Evolutionary conservation across 2,888 invertebrate genomes (phyloP), one percentile per base, ranked within the genome.

Genomic region (Pseudanteris insignis): DNA sequence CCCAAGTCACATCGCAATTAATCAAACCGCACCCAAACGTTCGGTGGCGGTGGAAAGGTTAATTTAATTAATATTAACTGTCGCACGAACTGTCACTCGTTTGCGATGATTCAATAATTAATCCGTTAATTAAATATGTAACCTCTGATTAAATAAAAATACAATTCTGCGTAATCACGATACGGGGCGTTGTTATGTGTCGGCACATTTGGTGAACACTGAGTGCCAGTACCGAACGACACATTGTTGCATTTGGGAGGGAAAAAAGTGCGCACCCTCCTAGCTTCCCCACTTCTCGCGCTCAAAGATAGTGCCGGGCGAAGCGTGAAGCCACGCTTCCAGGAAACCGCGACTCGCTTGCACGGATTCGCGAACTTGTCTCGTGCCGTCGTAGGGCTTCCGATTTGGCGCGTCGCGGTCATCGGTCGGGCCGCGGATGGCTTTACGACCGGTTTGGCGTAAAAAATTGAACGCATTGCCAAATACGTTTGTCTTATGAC

Each of bases 251-350:
- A 41, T 34, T 57, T 28, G 44, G 38, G 37, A 59, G 53, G 50
- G 58, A 65, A 58, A 57, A 60, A 77, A 77, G 76, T 73, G 69
- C 69, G 71, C 72, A n/a, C n/a, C n/a, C n/a, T n/a, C n/a, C n/a
- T n/a, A n/a, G n/a, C n/a, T n/a, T n/a, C n/a, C n/a, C n/a, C n/a
- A n/a, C n/a, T n/a, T n/a, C n/a, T n/a, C n/a, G n/a, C n/a, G n/a
- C n/a, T n/a, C n/a, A n/a, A n/a, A n/a, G n/a, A n/a, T n/a, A n/a
- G n/a, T n/a, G n/a, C n/a, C n/a, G n/a, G n/a, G n/a, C n/a, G n/a
- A 63, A 77, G 71, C 78, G 72, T 78, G 74, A 78, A 77, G 75
- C 74, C 75, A 78, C 75, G 75, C 73, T 78, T 75, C 75, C 75
- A 76, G 76, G 75, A 78, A 70, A 74, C 72, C 64, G 72, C 68